Evolutionary conservation across 2,113 vertebrate species (phyloP).

Genomic region (Dissostichus mawsoni): DNA sequence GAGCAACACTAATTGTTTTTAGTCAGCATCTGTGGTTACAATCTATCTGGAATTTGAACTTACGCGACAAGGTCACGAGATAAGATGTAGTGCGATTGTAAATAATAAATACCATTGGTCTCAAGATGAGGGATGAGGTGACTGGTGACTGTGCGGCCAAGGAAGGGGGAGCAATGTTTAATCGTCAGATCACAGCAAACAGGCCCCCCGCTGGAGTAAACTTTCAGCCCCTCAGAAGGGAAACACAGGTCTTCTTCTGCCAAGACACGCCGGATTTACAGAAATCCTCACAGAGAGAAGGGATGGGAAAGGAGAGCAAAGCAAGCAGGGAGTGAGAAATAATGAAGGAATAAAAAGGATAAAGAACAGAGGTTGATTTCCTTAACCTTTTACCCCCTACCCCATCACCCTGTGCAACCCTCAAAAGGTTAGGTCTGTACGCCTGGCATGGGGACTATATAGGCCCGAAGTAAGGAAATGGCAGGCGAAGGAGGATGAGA

Average conservation of each 20-base stretch:
- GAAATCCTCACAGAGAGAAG: slow-evolving; percentile 52
- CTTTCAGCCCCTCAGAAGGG: slow-evolving; percentile 24
- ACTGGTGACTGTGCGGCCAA: slow-evolving; percentile 42
- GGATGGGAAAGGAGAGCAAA: slow-evolving; percentile 44
- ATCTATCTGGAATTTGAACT: slow-evolving; percentile 77
- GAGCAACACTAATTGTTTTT: slow-evolving; percentile 66
- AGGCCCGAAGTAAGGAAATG: slow-evolving; percentile 78
- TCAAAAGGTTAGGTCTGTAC: slow-evolving; percentile 55
- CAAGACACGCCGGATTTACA: slow-evolving; percentile 56
- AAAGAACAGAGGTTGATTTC: slow-evolving; percentile 63
- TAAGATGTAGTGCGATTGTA: slow-evolving; percentile 67
- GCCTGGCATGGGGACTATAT: slow-evolving; percentile 73
- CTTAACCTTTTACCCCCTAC: slow-evolving; percentile 65
- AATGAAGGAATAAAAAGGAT: slow-evolving; percentile 50
- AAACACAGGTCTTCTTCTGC: slow-evolving; percentile 59
- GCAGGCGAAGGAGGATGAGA: slow-evolving; percentile 76
- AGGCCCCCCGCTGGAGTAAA: slow-evolving; percentile 50
- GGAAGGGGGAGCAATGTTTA: slow-evolving; percentile 55
- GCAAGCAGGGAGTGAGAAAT: slow-evolving; percentile 35
- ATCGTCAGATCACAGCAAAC: slow-evolving; percentile 59
- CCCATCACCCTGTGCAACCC: slow-evolving; percentile 65
- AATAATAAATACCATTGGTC: slow-evolving; percentile 69
- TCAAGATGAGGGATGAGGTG: slow-evolving; percentile 67
- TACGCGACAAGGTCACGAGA: slow-evolving; percentile 66
- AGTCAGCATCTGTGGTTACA: slow-evolving; percentile 66